Conservation (phyloP, 2,797 vertebrate species). For the Otolemur crassicaudatus region DNA sequence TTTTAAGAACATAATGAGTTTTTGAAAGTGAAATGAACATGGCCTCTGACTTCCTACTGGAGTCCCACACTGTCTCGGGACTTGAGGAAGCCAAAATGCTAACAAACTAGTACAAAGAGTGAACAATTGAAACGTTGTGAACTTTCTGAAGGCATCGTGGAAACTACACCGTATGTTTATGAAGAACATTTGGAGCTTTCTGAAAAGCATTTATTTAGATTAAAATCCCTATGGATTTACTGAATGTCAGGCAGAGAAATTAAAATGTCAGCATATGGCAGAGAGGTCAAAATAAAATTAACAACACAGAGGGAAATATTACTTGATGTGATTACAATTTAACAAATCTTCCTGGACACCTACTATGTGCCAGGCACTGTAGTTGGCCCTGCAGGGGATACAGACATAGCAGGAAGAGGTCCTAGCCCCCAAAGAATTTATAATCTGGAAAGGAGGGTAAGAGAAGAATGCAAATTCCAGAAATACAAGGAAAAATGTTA, state of each 20-base stretch:
- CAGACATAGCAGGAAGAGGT: not conserved
- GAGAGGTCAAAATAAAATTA: constrained; percentile 85
- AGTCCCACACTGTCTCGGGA: constrained; percentile 15
- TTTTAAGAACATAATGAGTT: constrained; percentile 70
- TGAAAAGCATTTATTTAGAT: constrained; percentile 79
- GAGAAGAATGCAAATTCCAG: constrained; percentile 29
- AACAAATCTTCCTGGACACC: constrained; percentile 55
- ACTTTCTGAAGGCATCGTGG: constrained; percentile 68
- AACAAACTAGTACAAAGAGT: constrained; percentile 63
- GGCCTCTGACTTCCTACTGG: constrained; percentile 54
- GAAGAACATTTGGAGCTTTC: constrained; percentile 70
- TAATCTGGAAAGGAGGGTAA: not conserved
- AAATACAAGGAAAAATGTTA: not conserved
- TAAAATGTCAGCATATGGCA: constrained; percentile 86
- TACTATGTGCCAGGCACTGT: not conserved
- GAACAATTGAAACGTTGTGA: constrained; percentile 71
- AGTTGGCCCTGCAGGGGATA: not conserved
- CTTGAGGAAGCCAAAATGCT: constrained; percentile 74
- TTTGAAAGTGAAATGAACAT: constrained; percentile 69
- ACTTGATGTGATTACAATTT: constrained; percentile 72
- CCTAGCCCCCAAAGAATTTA: not conserved
- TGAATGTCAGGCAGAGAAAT: constrained; percentile 88
- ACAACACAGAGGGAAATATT: constrained; percentile 81
- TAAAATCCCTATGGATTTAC: constrained; percentile 81
- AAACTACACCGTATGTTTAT: constrained; percentile 67